Conservation (phyloP, 1,140 invertebrate genomes). For the Andricus grossulariae region DNA sequence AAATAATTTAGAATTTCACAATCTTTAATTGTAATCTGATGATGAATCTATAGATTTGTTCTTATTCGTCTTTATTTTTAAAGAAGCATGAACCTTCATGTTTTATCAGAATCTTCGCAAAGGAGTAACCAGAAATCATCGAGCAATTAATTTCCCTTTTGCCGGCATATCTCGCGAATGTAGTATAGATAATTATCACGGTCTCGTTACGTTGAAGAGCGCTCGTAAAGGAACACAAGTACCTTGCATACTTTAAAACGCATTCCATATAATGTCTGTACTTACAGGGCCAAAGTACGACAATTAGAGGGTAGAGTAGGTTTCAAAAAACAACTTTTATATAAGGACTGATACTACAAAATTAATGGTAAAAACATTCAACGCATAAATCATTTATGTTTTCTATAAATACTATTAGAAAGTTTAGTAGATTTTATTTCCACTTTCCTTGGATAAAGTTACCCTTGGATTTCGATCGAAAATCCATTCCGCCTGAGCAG, state of each 20-base stretch:
- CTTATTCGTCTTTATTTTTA: slow-evolving; percentile 21
- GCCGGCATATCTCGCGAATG: neutral
- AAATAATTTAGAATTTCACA: neutral
- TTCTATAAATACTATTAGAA: slow-evolving; percentile 8
- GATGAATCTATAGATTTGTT: slow-evolving; percentile 36
- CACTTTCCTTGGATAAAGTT: slow-evolving; percentile 37
- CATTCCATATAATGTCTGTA: slow-evolving; percentile 53
- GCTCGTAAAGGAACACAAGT: slow-evolving; percentile 50
- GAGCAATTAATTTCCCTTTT: neutral
- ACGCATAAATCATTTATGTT: slow-evolving; percentile 9
- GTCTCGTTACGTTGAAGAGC: slow-evolving; percentile 53
- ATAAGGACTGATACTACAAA: slow-evolving; percentile 54
- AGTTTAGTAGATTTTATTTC: slow-evolving; percentile 34
- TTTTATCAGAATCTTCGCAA: slow-evolving; percentile 42
- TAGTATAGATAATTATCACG: slow-evolving; percentile 49
- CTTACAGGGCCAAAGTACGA: slow-evolving; percentile 51
- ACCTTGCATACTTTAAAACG: slow-evolving; percentile 50
- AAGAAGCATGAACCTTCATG: slow-evolving; percentile 44
- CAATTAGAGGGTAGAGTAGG: slow-evolving; percentile 53
- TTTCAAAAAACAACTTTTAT: slow-evolving; percentile 54
- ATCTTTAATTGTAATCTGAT: neutral
- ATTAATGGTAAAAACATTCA: slow-evolving; percentile 48
- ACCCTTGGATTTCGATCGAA: slow-evolving; percentile 44
- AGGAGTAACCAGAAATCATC: slow-evolving; percentile 46
- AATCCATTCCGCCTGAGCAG: slow-evolving; percentile 53